These are phyloP conservation scores for Eupithecia inturbata DNA, from an alignment of 2,888 invertebrate species.

Conservation along the genomic window DNA sequence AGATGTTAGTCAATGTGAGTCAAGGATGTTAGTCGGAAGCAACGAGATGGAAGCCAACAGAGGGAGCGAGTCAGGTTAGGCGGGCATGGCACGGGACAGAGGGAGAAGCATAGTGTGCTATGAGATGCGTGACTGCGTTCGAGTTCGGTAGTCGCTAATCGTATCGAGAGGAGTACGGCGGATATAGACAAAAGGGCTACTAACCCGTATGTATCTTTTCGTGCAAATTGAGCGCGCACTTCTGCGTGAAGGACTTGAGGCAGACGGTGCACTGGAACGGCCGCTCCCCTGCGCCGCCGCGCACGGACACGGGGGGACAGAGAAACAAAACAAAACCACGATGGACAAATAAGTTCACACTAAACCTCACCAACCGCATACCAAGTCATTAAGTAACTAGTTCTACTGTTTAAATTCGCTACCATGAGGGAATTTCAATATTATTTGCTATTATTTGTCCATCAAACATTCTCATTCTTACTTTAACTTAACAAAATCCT, in stretches of 20 bases:
- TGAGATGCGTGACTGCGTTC: conserved; percentile 70
- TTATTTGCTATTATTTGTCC: conserved; percentile 75
- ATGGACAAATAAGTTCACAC: conserved; percentile 79
- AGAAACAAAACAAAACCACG: conserved; percentile 84
- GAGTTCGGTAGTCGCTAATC: conserved; percentile 69
- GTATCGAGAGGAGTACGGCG: conserved; percentile 71
- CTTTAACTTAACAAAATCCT: conserved; percentile 69
- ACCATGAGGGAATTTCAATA: conserved; percentile 76
- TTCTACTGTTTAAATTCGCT: conserved; percentile 49
- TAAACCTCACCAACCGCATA: conserved; percentile 50
- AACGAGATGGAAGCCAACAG: conserved; percentile 78
- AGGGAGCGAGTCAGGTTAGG: conserved; percentile 72
- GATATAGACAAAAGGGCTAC: conserved; percentile 79
- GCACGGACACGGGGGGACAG: conserved; percentile 77
- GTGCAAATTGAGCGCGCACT: conserved; percentile 86
- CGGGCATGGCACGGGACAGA: conserved; percentile 80
- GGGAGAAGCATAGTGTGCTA: conserved; percentile 79
- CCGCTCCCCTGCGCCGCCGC: conserved; percentile 83
- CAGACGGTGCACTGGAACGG: conserved; percentile 86
- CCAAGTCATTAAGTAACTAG: conserved; percentile 45
- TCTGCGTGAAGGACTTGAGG: conserved; percentile 86
- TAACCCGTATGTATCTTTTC: conserved; percentile 86
- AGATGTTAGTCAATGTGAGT: conserved; percentile 64
- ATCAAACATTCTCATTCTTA: conserved; percentile 80
- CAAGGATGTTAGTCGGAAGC: conserved; percentile 77